Evolutionary conservation across 2,888 invertebrate species (phyloP), one percentile per base, ranked within the genome.

Genomic region (Dolichopus griseipennis): DNA sequence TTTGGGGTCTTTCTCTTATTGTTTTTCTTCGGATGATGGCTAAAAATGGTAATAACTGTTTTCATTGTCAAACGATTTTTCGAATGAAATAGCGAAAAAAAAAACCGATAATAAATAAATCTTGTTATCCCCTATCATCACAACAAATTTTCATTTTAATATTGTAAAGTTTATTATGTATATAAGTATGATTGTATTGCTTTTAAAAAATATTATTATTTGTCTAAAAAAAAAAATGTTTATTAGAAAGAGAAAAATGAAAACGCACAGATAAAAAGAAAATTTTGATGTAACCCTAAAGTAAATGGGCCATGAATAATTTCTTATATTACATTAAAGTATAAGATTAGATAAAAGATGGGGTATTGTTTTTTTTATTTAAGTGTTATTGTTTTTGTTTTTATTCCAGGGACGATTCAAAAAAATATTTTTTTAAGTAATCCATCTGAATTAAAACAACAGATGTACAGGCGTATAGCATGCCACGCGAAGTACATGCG

Each of bases 41-140:
- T 52, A 18, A 18, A 41, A 52, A 52, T 52, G 52, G n/a, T 52
- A 52, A 52, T 52, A 52, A 52, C 52, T 18, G 52, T 52, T 52
- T 52, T 52, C 52, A 52, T 52, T 52, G 52, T 52, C 52, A 52
- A 52, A 52, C 52, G n/a, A 52, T 52, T 52, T 52, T 52, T 52
- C 52, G 52, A 52, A 52, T 52, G 52, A 52, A 52, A 52, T 52
- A 18, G 52, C 52, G 52, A 52, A 52, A 52, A 52, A n/a, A n/a
- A n/a, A n/a, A n/a, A n/a, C n/a, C 52, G 52, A 52, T 52, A 52
- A 52, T 52, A 52, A 52, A 52, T 52, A 52, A 52, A 52, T 52
- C 52, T 52, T 52, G 52, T 52, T 52, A 52, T 52, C 52, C 52
- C 52, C 52, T 52, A 52, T 52, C 52, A 52, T 52, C 52, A 52